These are phyloP conservation scores for Haliclystus octoradiatus DNA, from an alignment of 30 jellyfish, hydroid and myxozoan genomes.

Conservation along the genomic window DNA sequence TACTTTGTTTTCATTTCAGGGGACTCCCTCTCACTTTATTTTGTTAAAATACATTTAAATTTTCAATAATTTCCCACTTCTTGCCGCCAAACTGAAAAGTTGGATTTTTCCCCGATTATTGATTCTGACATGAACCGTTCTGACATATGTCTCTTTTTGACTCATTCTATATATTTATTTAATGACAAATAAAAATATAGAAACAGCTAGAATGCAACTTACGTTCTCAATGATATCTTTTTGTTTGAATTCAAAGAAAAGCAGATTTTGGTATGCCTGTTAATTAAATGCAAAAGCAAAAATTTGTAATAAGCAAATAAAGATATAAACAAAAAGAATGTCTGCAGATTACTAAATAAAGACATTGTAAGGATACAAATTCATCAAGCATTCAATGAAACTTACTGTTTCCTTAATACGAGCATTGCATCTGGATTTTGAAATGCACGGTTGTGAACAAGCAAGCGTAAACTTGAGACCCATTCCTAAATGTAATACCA, in stretches of 20 bases:
- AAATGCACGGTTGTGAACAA: constrained; percentile 23
- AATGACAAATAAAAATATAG: background rate
- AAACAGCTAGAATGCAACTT: background rate
- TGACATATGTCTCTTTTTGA: too few species aligned
- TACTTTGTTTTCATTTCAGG: too few species aligned
- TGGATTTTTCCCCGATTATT: too few species aligned
- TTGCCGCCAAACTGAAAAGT: too few species aligned
- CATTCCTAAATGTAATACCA: constrained; percentile 33
- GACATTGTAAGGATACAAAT: too few species aligned
- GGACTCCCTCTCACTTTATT: too few species aligned
- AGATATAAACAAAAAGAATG: background rate
- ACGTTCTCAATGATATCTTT: constrained; percentile 45
- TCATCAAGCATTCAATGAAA: too few species aligned
- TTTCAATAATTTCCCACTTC: too few species aligned
- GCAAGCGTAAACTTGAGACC: constrained; percentile 17
- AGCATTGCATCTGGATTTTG: constrained; percentile 54
- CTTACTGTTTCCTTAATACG: constrained; percentile 64
- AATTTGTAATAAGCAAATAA: background rate
- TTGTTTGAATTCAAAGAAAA: constrained; percentile 27
- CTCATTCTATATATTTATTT: background rate
- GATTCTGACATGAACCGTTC: too few species aligned
- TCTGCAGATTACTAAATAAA: too few species aligned
- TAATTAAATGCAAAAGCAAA: background rate
- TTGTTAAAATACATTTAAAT: too few species aligned
- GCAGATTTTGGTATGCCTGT: constrained; percentile 28